A percentile compares a stretch with the other conserved stretches of the same genome.
Conservation (phyloP, 2,797 vertebrate species). For the Prunella strophiata region DNA sequence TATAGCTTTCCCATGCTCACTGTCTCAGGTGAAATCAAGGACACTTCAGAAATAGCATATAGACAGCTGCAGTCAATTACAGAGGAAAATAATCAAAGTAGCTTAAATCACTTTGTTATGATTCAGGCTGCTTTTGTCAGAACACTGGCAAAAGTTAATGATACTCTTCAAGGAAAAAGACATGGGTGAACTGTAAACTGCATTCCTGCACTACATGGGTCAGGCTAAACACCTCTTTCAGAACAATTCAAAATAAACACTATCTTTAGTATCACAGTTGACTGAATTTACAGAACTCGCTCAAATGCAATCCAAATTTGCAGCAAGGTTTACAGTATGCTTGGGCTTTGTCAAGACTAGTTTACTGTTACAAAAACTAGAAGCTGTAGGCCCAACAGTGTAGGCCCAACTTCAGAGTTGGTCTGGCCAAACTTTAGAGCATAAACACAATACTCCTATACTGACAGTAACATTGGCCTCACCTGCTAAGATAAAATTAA, state of each 20-base stretch:
- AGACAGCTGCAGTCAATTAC: conserved; percentile 58
- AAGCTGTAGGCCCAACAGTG: neutral
- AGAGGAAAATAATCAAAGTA: conserved; percentile 47
- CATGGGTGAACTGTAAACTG: neutral
- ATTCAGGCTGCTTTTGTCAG: conserved; percentile 29
- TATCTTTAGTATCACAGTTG: neutral
- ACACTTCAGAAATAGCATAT: conserved; percentile 63
- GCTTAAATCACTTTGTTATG: conserved; percentile 38
- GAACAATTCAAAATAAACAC: neutral
- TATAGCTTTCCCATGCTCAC: conserved; percentile 51
- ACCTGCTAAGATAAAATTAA: neutral
- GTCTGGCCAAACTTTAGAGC: neutral
- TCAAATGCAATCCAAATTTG: neutral
- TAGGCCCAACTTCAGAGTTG: neutral
- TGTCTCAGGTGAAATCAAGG: conserved; percentile 64
- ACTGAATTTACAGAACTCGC: neutral
- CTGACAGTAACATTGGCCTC: neutral
- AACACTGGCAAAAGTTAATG: neutral
- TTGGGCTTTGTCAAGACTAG: neutral
- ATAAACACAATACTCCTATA: neutral
- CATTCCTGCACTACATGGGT: neutral
- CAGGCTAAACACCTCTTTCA: neutral
- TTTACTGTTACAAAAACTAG: neutral
- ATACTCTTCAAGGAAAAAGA: neutral
- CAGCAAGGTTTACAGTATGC: neutral